These are phyloP conservation scores for Erithacus rubecula DNA, from an alignment of 2,797 vertebrate genomes.

Conservation along the genomic window DNA sequence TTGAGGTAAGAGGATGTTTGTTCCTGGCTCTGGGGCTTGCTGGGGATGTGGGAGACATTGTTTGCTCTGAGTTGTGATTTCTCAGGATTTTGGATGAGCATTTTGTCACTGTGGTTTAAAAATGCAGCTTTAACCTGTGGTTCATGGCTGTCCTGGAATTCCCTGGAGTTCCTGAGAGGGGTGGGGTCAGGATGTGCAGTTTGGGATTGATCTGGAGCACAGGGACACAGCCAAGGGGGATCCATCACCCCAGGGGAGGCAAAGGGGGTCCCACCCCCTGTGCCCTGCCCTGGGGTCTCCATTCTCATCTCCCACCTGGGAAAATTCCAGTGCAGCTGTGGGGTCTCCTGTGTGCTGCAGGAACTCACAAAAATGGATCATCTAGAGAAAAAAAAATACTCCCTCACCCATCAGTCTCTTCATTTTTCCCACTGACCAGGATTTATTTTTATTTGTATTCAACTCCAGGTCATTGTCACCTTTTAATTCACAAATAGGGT, in stretches of 20 bases:
- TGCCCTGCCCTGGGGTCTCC: neutral
- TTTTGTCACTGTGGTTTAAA: neutral
- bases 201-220: neutral
- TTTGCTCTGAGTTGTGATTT: conserved; percentile 10
- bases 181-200: accelerated
- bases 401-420: neutral
- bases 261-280: neutral
- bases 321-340: neutral
- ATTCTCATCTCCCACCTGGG: neutral
- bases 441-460: neutral
- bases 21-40: conserved; percentile 67
- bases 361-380: neutral
- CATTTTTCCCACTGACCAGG: neutral
- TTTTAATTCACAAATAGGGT: neutral
- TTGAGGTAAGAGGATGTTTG: conserved; percentile 95
- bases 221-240: neutral
- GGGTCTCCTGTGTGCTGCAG: neutral
- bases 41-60: conserved; percentile 46
- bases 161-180: neutral
- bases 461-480: neutral
- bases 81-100: neutral
- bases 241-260: neutral
- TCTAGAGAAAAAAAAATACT: neutral
- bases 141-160: neutral
- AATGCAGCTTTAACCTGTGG: neutral